Evolutionary conservation across 1,140 invertebrate species (phyloP), one percentile per base, ranked within the genome.

Genomic region (Leptopilina clavipes): DNA sequence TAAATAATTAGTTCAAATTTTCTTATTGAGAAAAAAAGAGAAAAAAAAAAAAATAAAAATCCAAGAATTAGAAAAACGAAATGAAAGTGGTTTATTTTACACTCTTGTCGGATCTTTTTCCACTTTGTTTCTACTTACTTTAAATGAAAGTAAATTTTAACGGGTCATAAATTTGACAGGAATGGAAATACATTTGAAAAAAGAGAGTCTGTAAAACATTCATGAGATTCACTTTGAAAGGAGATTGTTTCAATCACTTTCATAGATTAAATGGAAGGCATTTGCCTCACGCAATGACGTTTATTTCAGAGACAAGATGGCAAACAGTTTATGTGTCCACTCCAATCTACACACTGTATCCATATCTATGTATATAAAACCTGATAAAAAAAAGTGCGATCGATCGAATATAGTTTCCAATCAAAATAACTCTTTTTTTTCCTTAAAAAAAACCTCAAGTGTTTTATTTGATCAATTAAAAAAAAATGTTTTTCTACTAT

Each of bases 241-340:
- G 59, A 31, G 59, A 37, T 65, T 31, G 59, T 65, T 65, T 65
- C 59, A 31, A 65, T 65, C 59, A 65, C 59, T 65, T 31, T 31
- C 25, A 25, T 31, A 65, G 59, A 65, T 65, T 65, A 65, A 25
- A 65, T 65, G 22, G 59, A 65, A 65, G 14, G 22, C 22, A 65
- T 31, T n/a, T 31, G 25, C 59, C n/a, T 65, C 22, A 22, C 56
- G 56, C 14, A 3, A 22, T 31, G 59, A 14, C 59, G 59, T 65
- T 65, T 37, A 65, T 65, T 65, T 65, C 12, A 65, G 56, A 12
- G 25, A 31, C 22, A 65, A 31, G 59, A 31, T 65, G 59, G 59
- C 59, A 65, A n/a, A 25, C 22, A 12, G 10, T 65, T 65, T 31
- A 31, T 31, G 59, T 65, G 59, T 31, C 22, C 25, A 65, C 25